Evolutionary conservation across 2,797 vertebrate genomes (phyloP), one percentile per base, ranked within the genome.

Genomic region (Galago senegalensis): DNA sequence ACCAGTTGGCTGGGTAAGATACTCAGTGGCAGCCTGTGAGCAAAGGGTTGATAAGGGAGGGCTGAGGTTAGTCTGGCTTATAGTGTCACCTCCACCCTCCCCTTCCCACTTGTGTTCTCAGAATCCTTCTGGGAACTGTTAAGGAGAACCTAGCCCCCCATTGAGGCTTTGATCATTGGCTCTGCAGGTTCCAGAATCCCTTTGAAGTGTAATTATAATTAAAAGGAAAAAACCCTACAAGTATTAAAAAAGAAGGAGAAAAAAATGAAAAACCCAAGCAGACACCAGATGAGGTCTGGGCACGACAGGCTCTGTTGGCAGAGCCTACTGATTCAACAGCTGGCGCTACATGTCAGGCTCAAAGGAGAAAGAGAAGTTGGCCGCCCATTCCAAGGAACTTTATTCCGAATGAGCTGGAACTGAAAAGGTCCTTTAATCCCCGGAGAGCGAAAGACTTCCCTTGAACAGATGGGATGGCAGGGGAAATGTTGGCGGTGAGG

Each of bases 251-350:
- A 69, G 13, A 53, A 25, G 18, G 63, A 84, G 69, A 49, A 92
- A 77, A 95, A 43, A 91, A 69, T 18, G 83, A 72, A 25, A 29
- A 43, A 43, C 58, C 60, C 75, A 67, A 91, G 61, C 56, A 65
- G 82, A 65, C 14, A 65, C 76, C 88, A 92, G 90, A 96, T 89
- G 85, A 95, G 67, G 96, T 96, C 76, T 53, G 96, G 69, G 29
- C 37, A 34, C 0, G 85, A 96, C 94, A 97, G 56, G 34, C 67
- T 94, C 40, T 87, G n/a, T 60, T 97, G 98, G 97, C 97, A 97
- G 77, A 79, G 79, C 23, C 93, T 97, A 92, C 97, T 91, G 93
- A 94, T 87, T 90, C 83, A 97, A 89, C 96, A 98, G 96, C 97
- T 97, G 97, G 95, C 69, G 93, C n/a, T 40, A 43, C 20, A 23